Base-by-base conservation (phyloP, 2,797 vertebrate species). In the Harpagifer antarcticus region DNA sequence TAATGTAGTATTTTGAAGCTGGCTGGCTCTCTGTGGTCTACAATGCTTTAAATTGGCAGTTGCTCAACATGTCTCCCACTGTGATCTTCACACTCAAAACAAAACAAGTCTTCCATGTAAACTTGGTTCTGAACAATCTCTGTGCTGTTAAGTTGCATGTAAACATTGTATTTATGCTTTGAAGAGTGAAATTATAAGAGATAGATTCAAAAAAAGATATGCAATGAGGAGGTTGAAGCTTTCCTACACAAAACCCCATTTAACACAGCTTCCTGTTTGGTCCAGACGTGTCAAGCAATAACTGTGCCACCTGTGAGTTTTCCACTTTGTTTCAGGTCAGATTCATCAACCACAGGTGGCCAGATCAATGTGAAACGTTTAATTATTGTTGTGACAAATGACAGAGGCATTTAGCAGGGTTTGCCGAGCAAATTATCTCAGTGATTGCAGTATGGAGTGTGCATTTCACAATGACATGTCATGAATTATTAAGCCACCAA, bases 331-430 rank as follows among this genome's bases (percentile, higher is more conserved):
- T 78, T 71, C 79, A 74, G 81, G 82, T 88, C 80, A 66, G 68
- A 63, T 27, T 47, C 15, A 54, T 68, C 71, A 67, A 43, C 89
- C 81, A 44, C 88, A 89, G 90, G 89, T 88, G 89, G 71, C 60
- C 10, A 1, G 79, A 87, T 88, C 90, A 87, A 83, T 85, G 78
- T 61, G 71, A 73, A 85, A 82, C 63, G 9, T 80, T 89, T 89
- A 92, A 93, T 92, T 91, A 88, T 68, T 76, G 85, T 85, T 82
- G 86, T 86, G 90, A 88, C 86, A 90, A 91, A 88, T 64, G 68
- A 78, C 72, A 56, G 57, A 71, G 84, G 84, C 78, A 58, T 90
- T 89, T 78, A 87, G 74, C 49, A 1, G 69, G 56, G 81, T 88
- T 85, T 76, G 77, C 79, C 54, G 68, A 88, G 84, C 82, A 86